Evolutionary conservation across 2,888 invertebrate genomes (phyloP).

Genomic region (Vanessa cardui): DNA sequence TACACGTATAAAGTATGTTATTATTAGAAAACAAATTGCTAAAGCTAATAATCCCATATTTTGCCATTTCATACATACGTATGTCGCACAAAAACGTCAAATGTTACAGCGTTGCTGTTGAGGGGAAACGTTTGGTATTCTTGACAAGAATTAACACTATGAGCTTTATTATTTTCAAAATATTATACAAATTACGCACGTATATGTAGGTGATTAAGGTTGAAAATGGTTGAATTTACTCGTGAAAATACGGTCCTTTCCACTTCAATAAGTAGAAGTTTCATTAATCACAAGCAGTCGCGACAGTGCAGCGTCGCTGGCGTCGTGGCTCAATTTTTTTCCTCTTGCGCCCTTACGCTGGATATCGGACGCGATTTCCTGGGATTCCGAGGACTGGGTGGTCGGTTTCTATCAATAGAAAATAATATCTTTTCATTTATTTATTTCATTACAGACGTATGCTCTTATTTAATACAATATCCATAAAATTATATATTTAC

Average conservation of each 20-base stretch:
- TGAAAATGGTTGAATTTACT: constrained; percentile 25
- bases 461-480: not conserved
- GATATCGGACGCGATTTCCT: constrained; percentile 81
- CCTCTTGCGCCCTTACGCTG: constrained; percentile 79
- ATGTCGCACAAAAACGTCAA: constrained; percentile 80
- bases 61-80: constrained; percentile 75
- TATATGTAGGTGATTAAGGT: constrained; percentile 4
- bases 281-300: constrained; percentile 81
- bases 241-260: constrained; percentile 55
- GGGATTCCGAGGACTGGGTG: constrained; percentile 76
- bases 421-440: constrained; percentile 15
- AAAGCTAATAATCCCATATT: constrained; percentile 67
- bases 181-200: constrained; percentile 38
- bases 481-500: not conserved
- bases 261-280: constrained; percentile 72
- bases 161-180: constrained; percentile 9
- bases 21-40: constrained; percentile 41
- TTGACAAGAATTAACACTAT: constrained; percentile 45
- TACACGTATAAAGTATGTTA: constrained; percentile 24
- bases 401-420: constrained; percentile 57
- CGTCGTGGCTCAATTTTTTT: constrained; percentile 79
- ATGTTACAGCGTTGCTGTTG: constrained; percentile 78
- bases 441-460: not conserved
- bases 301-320: constrained; percentile 77
- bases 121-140: constrained; percentile 82